These are phyloP conservation scores for Pasiphila rectangulata DNA, from an alignment of 2,888 invertebrate genomes.

Conservation along the genomic window DNA sequence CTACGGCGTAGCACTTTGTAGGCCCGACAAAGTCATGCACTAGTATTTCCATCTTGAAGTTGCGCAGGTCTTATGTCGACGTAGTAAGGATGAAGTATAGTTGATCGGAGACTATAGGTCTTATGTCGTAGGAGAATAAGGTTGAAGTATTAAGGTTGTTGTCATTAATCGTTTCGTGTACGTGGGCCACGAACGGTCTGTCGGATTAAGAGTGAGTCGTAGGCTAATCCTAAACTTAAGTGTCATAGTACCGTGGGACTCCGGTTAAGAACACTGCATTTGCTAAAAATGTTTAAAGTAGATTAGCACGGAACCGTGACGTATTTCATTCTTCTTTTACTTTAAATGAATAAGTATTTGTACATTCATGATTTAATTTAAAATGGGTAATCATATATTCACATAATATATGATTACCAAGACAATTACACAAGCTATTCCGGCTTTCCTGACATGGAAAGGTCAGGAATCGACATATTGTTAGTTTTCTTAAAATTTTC, in stretches of 20 bases:
- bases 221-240: conserved; percentile 38
- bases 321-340: neutral
- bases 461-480: too few relatives aligned
- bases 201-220: conserved; percentile 41
- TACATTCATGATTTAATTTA: too few relatives aligned
- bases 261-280: conserved; percentile 14
- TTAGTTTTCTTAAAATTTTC: too few relatives aligned
- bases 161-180: conserved; percentile 27
- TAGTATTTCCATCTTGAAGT: neutral
- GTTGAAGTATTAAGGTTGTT: conserved; percentile 4
- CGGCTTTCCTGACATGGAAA: too few relatives aligned
- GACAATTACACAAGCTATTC: too few relatives aligned
- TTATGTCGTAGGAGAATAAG: too few relatives aligned
- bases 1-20: conserved; percentile 14
- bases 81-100: conserved; percentile 7
- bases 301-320: neutral
- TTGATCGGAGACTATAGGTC: too few relatives aligned
- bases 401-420: too few relatives aligned
- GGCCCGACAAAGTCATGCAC: neutral
- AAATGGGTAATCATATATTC: too few relatives aligned
- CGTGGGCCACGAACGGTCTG: conserved; percentile 36
- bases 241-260: conserved; percentile 27
- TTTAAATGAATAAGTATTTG: neutral
- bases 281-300: neutral
- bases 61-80: neutral